Percentiles rank a stretch among this genome's conserved stretches.
Conservation (phyloP, 2,797 vertebrate genomes). For the Schizopygopsis pylzovi region DNA sequence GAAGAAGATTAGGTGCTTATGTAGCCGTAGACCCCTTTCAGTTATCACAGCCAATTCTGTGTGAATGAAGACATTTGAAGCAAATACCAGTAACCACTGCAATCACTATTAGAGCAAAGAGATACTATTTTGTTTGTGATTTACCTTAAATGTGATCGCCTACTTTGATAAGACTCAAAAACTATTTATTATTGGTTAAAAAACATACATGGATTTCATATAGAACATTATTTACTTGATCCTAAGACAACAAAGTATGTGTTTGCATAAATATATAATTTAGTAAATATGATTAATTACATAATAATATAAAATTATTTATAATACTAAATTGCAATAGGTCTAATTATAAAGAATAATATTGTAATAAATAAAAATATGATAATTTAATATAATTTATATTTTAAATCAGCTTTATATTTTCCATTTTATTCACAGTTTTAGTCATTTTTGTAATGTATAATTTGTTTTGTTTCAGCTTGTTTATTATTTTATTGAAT, state of each 20-base stretch:
- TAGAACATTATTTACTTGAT: background rate
- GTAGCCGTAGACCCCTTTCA: slow-evolving; percentile 9
- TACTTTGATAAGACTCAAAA: background rate
- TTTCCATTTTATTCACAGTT: background rate
- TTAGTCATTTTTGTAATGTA: no score
- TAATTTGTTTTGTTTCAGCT: background rate
- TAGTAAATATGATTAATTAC: background rate
- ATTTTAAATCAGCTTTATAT: background rate
- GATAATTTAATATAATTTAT: background rate
- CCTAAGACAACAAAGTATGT: background rate
- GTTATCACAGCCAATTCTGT: slow-evolving; percentile 5
- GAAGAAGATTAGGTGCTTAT: slow-evolving; percentile 24
- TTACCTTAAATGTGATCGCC: background rate
- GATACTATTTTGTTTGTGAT: background rate
- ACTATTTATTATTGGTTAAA: background rate
- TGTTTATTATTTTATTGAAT: background rate
- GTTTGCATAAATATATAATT: background rate
- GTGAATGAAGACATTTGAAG: background rate
- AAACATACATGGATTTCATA: background rate
- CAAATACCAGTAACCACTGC: background rate
- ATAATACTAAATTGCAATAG: background rate
- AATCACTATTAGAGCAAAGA: background rate
- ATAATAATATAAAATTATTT: background rate
- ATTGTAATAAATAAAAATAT: no score
- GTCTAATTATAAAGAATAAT: background rate